Percentiles rank a stretch among this genome's conserved stretches.
Conservation (phyloP, 2,888 invertebrate species). For the Trichopoda pennipes region DNA sequence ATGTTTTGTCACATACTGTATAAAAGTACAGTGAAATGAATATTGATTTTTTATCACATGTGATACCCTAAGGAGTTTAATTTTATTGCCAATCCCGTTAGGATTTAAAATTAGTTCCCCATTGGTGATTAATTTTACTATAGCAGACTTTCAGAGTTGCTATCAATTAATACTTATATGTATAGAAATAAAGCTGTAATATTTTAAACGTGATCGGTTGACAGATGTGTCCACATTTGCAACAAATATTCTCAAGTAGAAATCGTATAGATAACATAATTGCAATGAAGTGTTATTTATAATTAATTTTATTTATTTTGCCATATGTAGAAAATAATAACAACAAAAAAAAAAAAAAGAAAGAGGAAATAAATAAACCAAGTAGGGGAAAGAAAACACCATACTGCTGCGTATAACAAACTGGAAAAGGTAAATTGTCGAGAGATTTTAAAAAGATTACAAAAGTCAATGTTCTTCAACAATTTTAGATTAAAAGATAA, state of each 20-base stretch:
- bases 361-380: neutral
- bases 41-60: too few species aligned
- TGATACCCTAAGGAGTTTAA: constrained; percentile 1
- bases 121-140: neutral
- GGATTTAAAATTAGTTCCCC: constrained; percentile 15
- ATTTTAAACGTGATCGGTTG: constrained; percentile 50
- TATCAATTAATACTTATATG: constrained; percentile 39
- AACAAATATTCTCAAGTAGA: constrained; percentile 48
- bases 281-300: constrained; percentile 47
- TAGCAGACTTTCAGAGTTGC: constrained; percentile 1
- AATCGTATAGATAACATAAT: constrained; percentile 43
- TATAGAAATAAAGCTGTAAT: constrained; percentile 23
- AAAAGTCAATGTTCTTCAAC: too few species aligned
- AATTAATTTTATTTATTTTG: constrained; percentile 24
- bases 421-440: too few species aligned
- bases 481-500: too few species aligned
- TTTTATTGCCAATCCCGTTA: constrained; percentile 15
- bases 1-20: too few species aligned
- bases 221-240: constrained; percentile 30
- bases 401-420: too few species aligned
- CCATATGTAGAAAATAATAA: neutral
- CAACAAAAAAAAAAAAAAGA: too few species aligned
- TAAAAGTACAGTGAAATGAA: too few species aligned
- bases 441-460: too few species aligned
- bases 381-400: neutral